Base-by-base conservation (phyloP, 2,113 vertebrate genomes). In the Dryoscopus gambensis region DNA sequence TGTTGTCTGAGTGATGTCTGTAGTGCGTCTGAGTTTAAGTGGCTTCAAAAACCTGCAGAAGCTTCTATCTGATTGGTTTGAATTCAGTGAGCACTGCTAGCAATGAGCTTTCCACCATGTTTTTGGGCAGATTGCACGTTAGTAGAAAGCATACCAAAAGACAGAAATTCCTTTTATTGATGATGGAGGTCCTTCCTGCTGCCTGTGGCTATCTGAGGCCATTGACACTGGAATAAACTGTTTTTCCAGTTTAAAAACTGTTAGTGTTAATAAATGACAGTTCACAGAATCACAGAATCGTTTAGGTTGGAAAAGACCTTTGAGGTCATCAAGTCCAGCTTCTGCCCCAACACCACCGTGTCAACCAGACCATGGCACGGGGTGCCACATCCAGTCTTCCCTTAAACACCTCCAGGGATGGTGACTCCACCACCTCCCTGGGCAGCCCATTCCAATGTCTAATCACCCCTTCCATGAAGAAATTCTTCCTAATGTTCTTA, bases 41-140 rank as follows among this genome's bases (percentile, higher is more conserved):
- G 4, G 27, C 47, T 82, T 71, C 18, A 56, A 1, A 86, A 82
- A 24, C 16, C 15, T 78, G 64, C 39, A 81, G 57, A 65, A 84
- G 20, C 12, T 57, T 79, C 22, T 28, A 9, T 46, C 15, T 69
- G 20, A 11, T 13, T 27, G 30, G 5, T 59, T 23, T 63, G 46
- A 56, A 39, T 69, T 56, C 37, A 30, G 64, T 6, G 49, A 84
- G 40, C 35, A 56, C 28, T 62, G n/a, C 30, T n/a, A 19, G 33
- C 28, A 9, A 0, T n/a, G 55, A 15, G 3, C 7, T 70, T 74
- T 82, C 60, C 46, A 30, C 27, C 16, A 3, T 10, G 20, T 6
- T 70, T 93, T 59, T 25, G 62, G 42, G 17, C 57, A 63, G 22
- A 44, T 37, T 28, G 13, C 33, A 7, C 0, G 0, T 35, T 40